A percentile compares a stretch with the other conserved stretches of the same genome.
Evolutionary conservation across 2,888 invertebrate species (phyloP).

Genomic region (Campaea margaritaria): DNA sequence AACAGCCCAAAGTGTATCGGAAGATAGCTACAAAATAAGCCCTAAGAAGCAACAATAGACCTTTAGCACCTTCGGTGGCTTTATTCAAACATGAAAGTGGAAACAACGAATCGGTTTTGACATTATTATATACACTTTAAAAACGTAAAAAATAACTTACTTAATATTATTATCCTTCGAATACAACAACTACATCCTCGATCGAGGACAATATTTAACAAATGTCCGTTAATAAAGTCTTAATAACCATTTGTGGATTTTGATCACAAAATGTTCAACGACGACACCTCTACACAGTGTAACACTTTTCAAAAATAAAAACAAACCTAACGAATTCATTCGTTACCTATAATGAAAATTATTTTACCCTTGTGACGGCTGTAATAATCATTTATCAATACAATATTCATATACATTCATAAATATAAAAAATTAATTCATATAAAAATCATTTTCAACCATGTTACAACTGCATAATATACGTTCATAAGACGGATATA

Average conservation of each 20-base stretch:
- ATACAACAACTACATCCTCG: constrained; percentile 84
- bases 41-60: constrained; percentile 82
- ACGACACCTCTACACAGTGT: constrained; percentile 69
- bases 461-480: constrained; percentile 73
- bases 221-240: constrained; percentile 83
- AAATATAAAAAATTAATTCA: constrained; percentile 79
- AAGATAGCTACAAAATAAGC: constrained; percentile 62
- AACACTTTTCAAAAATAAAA: constrained; percentile 72
- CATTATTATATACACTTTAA: constrained; percentile 80
- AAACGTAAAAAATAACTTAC: constrained; percentile 86
- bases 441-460: constrained; percentile 82
- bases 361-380: constrained; percentile 43
- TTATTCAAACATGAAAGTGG: constrained; percentile 74
- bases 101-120: constrained; percentile 79
- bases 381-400: constrained; percentile 56
- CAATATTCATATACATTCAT: constrained; percentile 74
- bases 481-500: constrained; percentile 84
- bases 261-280: constrained; percentile 85
- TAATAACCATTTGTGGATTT: constrained; percentile 77
- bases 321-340: constrained; percentile 67
- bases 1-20: constrained; percentile 35
- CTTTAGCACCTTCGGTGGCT: constrained; percentile 83
- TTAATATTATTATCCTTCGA: constrained; percentile 85
- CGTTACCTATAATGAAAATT: constrained; percentile 62
- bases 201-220: constrained; percentile 82